These are phyloP conservation scores for Yponomeuta sedellus DNA, from an alignment of 2,888 invertebrate genomes.

Conservation along the genomic window DNA sequence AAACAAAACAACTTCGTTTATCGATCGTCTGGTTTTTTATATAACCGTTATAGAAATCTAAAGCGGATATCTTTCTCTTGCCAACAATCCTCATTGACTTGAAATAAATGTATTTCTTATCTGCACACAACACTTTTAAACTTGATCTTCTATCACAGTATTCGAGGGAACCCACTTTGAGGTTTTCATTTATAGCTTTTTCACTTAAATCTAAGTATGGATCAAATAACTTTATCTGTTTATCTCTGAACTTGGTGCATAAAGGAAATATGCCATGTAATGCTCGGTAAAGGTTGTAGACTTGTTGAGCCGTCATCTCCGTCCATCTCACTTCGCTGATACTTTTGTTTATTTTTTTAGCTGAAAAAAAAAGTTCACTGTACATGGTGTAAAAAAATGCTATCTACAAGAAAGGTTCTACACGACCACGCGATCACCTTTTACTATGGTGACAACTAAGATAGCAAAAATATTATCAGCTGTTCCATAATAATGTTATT, in stretches of 20 bases:
- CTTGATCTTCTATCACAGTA: conserved; percentile 76
- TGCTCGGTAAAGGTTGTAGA: conserved; percentile 84
- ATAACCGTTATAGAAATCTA: conserved; percentile 92
- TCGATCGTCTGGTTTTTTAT: conserved; percentile 74
- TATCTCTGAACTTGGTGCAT: conserved; percentile 77
- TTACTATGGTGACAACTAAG: no score
- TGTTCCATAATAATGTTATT: conserved; percentile 6
- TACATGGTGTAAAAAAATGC: background rate
- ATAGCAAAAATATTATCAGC: no score
- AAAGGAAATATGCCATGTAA: conserved; percentile 79
- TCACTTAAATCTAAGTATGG: conserved; percentile 51
- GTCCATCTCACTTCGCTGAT: conserved; percentile 82
- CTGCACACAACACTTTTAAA: conserved; percentile 81
- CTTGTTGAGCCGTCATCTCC: conserved; percentile 75
- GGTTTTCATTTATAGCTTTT: conserved; percentile 30
- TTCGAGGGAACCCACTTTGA: conserved; percentile 74
- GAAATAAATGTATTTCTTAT: conserved; percentile 80
- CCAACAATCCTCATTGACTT: conserved; percentile 79
- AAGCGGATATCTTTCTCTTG: conserved; percentile 83
- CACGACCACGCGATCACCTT: no score
- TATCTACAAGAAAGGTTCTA: no score
- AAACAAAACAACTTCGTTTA: conserved; percentile 44
- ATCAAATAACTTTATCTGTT: conserved; percentile 79
- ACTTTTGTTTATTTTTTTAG: conserved; percentile 81
- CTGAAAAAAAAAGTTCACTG: conserved; percentile 63